Percentiles rank a stretch among this genome's conserved stretches.
These are phyloP conservation scores for Theonella swinhoei DNA, from an alignment of 37 sponge, comb jelly and placozoan genomes.

Conservation along the genomic window DNA sequence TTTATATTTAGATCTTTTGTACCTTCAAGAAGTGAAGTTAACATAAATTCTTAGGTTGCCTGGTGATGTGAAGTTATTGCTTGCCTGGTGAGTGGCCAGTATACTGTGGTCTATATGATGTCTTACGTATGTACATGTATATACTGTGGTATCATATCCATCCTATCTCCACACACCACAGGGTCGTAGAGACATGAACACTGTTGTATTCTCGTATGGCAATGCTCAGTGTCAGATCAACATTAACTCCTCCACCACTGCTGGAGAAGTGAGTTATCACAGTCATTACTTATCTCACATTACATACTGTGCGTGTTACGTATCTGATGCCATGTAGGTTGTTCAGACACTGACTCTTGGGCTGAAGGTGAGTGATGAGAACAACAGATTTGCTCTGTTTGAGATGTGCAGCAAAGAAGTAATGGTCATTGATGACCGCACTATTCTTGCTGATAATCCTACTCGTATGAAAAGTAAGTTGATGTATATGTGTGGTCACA, in stretches of 20 bases:
- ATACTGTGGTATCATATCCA: too few species aligned
- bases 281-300: too few species aligned
- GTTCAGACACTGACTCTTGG: conserved; percentile 76
- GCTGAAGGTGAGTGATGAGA: conserved; percentile 43
- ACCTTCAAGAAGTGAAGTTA: conserved; percentile 80
- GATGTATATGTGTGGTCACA: too few species aligned
- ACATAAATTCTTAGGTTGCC: too few species aligned
- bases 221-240: conserved; percentile 78
- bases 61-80: too few species aligned
- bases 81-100: conserved; percentile 57
- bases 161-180: too few species aligned
- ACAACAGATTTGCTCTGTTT: conserved; percentile 92
- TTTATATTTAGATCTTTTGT: conserved; percentile 46
- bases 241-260: conserved; percentile 82
- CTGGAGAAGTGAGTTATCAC: conserved; percentile 75
- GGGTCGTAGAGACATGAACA: conserved; percentile 73
- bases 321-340: too few species aligned
- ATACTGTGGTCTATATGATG: too few species aligned
- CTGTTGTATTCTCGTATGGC: conserved; percentile 78
- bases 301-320: too few species aligned
- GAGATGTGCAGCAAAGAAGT: conserved; percentile 70
- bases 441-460: conserved; percentile 82
- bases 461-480: too few species aligned
- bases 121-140: too few species aligned
- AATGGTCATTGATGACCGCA: conserved; percentile 76